phyloP scores from a whole-genome alignment of 2,888 invertebrate genomes.

The Capitulum mitella region DNA sequence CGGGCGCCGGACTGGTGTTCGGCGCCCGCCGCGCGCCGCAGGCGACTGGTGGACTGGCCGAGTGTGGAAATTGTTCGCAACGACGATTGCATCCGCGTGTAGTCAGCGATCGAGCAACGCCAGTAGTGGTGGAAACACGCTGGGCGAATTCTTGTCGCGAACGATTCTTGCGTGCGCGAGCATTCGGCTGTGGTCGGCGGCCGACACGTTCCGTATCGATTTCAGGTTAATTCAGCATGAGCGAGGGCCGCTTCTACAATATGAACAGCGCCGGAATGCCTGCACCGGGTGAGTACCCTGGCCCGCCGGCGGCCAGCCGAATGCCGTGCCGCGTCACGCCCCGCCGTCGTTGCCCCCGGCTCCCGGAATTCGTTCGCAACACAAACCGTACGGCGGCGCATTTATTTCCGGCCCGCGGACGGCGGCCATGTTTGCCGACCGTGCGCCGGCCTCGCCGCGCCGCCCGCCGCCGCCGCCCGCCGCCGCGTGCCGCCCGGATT shows the following conservation, averaged over 20 bases:
- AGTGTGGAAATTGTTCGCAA: no score
- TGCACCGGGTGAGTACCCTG: not conserved
- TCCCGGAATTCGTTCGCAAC: not conserved
- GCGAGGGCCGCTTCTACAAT: slow-evolving; percentile 16
- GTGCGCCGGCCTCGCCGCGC: not conserved
- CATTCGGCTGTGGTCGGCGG: no score
- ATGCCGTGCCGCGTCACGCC: not conserved
- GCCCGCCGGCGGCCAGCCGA: not conserved
- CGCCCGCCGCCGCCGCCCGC: not conserved
- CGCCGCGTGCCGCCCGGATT: not conserved
- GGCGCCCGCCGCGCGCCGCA: no score
- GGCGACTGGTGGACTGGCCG: no score
- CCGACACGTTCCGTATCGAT: no score
- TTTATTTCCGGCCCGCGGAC: not conserved
- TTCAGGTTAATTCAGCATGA: not conserved
- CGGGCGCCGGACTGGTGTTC: no score
- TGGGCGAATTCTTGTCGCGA: not conserved
- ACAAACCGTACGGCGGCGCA: not conserved
- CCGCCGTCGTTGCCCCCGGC: not conserved
- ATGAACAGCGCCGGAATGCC: not conserved
- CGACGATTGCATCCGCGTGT: no score
- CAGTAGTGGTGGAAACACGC: no score
- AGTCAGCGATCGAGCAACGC: no score
- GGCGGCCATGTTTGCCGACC: no score
- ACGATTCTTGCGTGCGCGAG: no score